Evolutionary conservation across 2,797 vertebrate genomes (phyloP), one percentile per base, ranked within the genome.

Genomic region (Petrocephalus sullivani): DNA sequence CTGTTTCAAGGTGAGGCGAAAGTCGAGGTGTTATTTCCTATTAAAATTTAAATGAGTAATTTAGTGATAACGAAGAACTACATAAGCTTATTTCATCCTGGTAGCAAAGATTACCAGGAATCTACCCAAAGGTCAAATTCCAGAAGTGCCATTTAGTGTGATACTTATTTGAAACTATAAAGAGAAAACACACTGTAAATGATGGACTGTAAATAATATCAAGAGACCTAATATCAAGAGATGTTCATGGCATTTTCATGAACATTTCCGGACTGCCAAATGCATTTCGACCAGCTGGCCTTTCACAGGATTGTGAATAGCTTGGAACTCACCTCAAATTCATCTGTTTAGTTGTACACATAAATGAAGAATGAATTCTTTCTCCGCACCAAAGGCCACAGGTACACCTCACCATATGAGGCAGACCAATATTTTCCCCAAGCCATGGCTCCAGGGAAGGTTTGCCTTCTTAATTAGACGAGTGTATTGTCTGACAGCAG

Each of bases 271-370:
- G 14, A 37, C 10, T 6, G 4, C 28, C 64, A 16, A 37, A 10
- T 53, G 14, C 28, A 14, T 23, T 83, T 23, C 21, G 56, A 23
- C 21, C 86, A 71, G 28, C 51, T 10, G 14, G 19, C 64, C 64
- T 89, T 87, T 61, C 87, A 84, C 54, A 86, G 41, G 64, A 41
- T 23, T 19, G 9, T 28, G 81, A 86, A 89, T 83, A 86, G 84
- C 49, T 82, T 86, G 82, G 86, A 87, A 53, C n/a, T 81, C 71
- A 86, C 9, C 64, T 86, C 86, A 57, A 58, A 19, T 85, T 49
- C 16, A 61, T 58, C 23, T 88, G 49, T 75, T 84, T 33, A 75
- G 60, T 71, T 64, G 64, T 86, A 41, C 88, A 82, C 61, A 53
- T 85, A 56, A 89, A 33, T 57, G 75, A 12, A 85, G 61, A 71